Evolutionary conservation across 2,888 invertebrate genomes (phyloP), one percentile per base, ranked within the genome.

Genomic region (Polydrusus cervinus): DNA sequence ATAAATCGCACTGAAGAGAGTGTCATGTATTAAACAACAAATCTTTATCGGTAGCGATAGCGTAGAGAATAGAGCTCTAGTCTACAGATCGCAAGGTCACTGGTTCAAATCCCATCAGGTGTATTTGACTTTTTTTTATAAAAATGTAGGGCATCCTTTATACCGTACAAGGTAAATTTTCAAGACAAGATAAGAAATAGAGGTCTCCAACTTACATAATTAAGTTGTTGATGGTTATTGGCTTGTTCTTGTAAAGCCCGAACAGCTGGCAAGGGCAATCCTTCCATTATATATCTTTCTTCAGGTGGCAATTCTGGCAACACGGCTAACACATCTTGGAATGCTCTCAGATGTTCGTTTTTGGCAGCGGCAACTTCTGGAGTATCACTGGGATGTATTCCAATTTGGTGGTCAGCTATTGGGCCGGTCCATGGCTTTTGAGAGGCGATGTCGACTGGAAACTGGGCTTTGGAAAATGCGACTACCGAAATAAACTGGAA

Each of bases 321-420:
- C 1, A 78, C 61, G 11, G 79, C 68, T n/a, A 79, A 60, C 11
- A 79, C 77, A 55, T 80, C 55, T 30, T 62, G 45, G 61, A 71
- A 70, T 16, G 76, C 78, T 25, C n/a, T 43, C 7, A 73, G 30
- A 55, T 76, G 78, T 25, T 78, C 60, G 6, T 57, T 16, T 43
- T 78, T 78, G n/a, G 82, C 82, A 3, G 74, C 68, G 10, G 78
- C 77, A 20, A 83, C 82, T 75, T 84, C 83, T 0, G 81, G 78
- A 6, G 82, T 82, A 34, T 83, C 83, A 16, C 62, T n/a, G 6
- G 75, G 75, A 20, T 61, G 70, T 38, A 77, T 73, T 1, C 82
- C 82, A 9, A 75, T 55, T 20, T 77, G 68, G 65, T 81, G 78
- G 66, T 80, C 76, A n/a, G 82, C 82, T 9, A 78, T 62, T 18